Conservation (phyloP, 2,113 vertebrate species). For the Xenus cinereus region DNA sequence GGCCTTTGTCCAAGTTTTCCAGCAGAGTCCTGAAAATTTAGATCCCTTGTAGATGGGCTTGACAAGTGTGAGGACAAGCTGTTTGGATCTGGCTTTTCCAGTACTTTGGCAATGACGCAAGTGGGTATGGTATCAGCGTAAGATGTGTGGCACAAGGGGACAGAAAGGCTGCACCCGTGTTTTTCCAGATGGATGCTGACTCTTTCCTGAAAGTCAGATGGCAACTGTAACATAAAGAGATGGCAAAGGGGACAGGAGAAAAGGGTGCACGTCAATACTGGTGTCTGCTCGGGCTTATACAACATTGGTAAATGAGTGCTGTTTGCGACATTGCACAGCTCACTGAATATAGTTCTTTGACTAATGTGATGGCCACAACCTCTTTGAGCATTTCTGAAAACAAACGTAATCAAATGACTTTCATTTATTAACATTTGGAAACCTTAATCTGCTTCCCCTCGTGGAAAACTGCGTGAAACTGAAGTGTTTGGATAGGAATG, state of each 20-base stretch:
- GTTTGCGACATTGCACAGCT: not conserved
- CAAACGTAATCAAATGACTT: not conserved
- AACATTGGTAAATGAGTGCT: not conserved
- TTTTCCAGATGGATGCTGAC: slow-evolving; percentile 88
- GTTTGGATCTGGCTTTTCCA: slow-evolving; percentile 88
- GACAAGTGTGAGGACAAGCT: slow-evolving; percentile 83
- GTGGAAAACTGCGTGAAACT: not conserved
- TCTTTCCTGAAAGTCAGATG: slow-evolving; percentile 88
- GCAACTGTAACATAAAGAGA: slow-evolving; percentile 76
- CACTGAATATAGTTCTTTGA: not conserved
- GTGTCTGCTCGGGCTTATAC: not conserved
- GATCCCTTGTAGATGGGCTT: slow-evolving; percentile 77
- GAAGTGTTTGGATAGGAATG: not conserved
- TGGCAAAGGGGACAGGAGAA: not conserved
- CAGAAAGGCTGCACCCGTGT: slow-evolving; percentile 77
- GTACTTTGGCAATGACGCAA: slow-evolving; percentile 85
- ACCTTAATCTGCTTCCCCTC: not conserved
- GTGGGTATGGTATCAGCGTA: slow-evolving; percentile 86
- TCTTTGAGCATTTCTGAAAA: not conserved
- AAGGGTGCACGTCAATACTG: not conserved
- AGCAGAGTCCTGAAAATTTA: slow-evolving; percentile 71
- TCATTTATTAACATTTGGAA: not conserved
- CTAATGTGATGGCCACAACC: not conserved
- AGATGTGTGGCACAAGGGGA: slow-evolving; percentile 80
- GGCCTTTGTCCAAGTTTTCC: slow-evolving; percentile 78